A percentile compares a stretch with the other conserved stretches of the same genome.
These are phyloP conservation scores for Sphenopsis melanotis DNA, from an alignment of 2,797 vertebrate species.

Conservation along the genomic window DNA sequence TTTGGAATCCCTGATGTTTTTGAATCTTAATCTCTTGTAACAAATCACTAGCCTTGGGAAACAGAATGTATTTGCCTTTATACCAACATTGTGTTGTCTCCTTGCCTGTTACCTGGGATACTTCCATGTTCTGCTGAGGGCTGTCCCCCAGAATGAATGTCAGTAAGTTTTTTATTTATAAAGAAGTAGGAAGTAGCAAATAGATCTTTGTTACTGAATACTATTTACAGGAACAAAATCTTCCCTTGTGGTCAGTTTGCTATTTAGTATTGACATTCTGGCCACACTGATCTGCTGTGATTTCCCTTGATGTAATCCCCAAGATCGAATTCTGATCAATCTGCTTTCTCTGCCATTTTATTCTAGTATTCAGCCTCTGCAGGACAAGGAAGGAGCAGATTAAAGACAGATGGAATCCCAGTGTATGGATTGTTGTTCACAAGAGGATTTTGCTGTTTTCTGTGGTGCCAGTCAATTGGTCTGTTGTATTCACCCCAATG, in stretches of 20 bases:
- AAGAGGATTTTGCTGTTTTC: background rate
- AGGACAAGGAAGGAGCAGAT: background rate
- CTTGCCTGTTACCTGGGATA: background rate
- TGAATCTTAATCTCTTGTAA: background rate
- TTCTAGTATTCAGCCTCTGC: background rate
- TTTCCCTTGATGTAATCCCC: background rate
- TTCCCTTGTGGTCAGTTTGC: background rate
- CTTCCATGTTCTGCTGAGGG: background rate
- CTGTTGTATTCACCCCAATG: background rate
- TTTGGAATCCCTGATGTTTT: conserved; percentile 7
- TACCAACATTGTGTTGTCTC: background rate
- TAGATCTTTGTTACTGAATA: background rate
- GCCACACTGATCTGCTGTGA: background rate
- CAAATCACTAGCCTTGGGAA: background rate
- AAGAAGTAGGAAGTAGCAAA: background rate
- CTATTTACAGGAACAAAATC: background rate
- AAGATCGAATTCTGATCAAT: fast-evolving
- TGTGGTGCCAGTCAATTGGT: background rate
- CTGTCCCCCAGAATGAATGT: background rate
- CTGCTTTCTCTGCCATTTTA: background rate
- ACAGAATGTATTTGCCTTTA: background rate
- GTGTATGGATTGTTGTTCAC: background rate
- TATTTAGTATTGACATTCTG: background rate
- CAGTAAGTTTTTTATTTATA: background rate
- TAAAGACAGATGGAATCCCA: background rate